phyloP scores from a whole-genome alignment of 2,888 invertebrate species.

The Ypsolopha sequella region DNA sequence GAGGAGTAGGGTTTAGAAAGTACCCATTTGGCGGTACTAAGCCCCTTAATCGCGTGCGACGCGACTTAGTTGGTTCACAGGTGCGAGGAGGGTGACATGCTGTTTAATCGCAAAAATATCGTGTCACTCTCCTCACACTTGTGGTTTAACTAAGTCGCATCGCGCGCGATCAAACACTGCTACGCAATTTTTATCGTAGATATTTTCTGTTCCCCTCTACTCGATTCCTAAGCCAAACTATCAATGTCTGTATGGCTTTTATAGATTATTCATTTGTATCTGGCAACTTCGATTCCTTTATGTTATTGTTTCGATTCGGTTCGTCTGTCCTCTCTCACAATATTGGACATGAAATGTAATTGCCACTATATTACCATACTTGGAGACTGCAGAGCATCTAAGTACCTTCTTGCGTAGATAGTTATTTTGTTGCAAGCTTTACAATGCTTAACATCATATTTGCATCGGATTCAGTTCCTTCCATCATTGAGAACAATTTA shows the following conservation, averaged over 20 bases:
- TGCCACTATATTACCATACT: constrained; percentile 16
- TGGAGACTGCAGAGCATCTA: neutral
- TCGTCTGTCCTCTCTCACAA: constrained; percentile 26
- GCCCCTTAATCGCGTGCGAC: too few species aligned
- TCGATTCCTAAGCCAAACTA: constrained; percentile 19
- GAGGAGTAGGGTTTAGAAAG: too few species aligned
- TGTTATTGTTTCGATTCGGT: constrained; percentile 55
- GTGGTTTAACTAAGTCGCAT: too few species aligned
- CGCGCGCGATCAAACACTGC: too few species aligned
- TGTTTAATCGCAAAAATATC: too few species aligned
- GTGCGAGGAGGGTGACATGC: too few species aligned
- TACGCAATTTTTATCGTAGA: neutral
- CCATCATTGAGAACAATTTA: neutral
- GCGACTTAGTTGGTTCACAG: too few species aligned
- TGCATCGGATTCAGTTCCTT: neutral
- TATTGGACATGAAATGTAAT: constrained; percentile 49
- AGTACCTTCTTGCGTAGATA: neutral
- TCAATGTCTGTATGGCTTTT: constrained; percentile 62
- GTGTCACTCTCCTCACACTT: too few species aligned
- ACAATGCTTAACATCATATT: neutral
- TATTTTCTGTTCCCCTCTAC: constrained; percentile 21
- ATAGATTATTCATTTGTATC: constrained; percentile 68
- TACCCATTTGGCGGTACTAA: too few species aligned
- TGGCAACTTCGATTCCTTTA: constrained; percentile 57
- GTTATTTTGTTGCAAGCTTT: neutral